Evolutionary conservation across 2,113 vertebrate genomes (phyloP).

Genomic region (Scopus umbretta): DNA sequence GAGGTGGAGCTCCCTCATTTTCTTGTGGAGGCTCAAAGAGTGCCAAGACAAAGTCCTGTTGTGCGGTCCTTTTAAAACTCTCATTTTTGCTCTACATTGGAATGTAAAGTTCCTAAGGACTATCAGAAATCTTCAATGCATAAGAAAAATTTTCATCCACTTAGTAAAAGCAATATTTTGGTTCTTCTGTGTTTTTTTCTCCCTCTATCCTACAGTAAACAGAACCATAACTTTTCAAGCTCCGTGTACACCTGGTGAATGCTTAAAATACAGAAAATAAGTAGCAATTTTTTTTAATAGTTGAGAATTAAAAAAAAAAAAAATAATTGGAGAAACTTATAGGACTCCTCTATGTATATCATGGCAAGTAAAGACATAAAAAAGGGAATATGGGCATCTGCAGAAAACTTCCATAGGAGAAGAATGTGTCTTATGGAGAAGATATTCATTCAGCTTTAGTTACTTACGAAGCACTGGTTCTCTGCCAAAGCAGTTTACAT

Average conservation of each 20-base stretch:
- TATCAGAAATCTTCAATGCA: background rate
- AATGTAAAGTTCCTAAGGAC: background rate
- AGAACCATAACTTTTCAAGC: background rate
- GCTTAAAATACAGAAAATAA: background rate
- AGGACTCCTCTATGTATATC: background rate
- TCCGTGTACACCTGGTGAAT: background rate
- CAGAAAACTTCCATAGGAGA: background rate
- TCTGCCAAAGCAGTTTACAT: constrained; percentile 5
- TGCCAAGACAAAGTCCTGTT: background rate
- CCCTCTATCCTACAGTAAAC: background rate
- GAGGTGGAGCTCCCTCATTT: background rate
- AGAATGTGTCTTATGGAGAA: background rate
- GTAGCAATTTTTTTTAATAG: background rate
- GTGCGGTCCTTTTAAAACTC: background rate
- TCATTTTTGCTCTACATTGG: background rate
- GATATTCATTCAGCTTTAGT: background rate
- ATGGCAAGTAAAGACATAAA: background rate
- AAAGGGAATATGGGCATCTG: background rate
- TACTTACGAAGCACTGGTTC: background rate
- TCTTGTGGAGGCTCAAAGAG: background rate
- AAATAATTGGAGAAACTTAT: background rate
- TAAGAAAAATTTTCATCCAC: background rate
- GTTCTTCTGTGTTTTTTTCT: background rate
- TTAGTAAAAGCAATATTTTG: background rate
- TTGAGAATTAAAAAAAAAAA: background rate